A percentile compares a stretch with the other conserved stretches of the same genome.
These are phyloP conservation scores for Ornithorhynchus anatinus DNA, from an alignment of 2,113 vertebrate species.

Conservation along the genomic window DNA sequence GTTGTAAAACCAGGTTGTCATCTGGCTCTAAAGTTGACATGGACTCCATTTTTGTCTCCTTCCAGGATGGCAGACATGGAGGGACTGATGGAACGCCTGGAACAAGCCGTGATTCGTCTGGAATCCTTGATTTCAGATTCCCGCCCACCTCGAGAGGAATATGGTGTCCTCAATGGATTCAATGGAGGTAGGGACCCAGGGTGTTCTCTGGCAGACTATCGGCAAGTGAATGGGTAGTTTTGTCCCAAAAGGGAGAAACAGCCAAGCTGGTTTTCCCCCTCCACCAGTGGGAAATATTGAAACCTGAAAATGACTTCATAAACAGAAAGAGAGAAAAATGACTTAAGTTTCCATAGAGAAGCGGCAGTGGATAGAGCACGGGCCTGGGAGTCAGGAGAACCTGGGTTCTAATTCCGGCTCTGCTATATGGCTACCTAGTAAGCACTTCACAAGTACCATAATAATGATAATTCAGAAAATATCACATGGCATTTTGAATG, in stretches of 20 bases:
- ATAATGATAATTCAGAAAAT: slow-evolving; percentile 9
- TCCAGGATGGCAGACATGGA: slow-evolving; percentile 81
- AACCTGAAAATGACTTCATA: no score
- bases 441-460: no score
- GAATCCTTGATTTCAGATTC: slow-evolving; percentile 79
- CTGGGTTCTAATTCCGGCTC: no score
- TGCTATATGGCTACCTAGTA: no score
- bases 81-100: slow-evolving; percentile 86
- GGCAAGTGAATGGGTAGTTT: no score
- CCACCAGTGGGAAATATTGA: no score
- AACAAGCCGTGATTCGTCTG: slow-evolving; percentile 86
- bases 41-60: slow-evolving; percentile 6
- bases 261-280: no score
- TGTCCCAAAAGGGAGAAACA: slow-evolving; percentile 12
- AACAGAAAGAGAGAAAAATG: no score
- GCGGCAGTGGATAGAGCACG: no score
- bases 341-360: no score
- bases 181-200: slow-evolving; percentile 72
- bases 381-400: no score
- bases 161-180: slow-evolving; percentile 72
- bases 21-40: background rate
- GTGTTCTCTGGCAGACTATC: no score
- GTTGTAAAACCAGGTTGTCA: background rate
- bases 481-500: background rate
- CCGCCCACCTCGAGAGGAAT: slow-evolving; percentile 58